A percentile compares a stretch with the other conserved stretches of the same genome.
phyloP scores from a whole-genome alignment of 2,113 vertebrate species.

The Hydrochoerus hydrochaeris region DNA sequence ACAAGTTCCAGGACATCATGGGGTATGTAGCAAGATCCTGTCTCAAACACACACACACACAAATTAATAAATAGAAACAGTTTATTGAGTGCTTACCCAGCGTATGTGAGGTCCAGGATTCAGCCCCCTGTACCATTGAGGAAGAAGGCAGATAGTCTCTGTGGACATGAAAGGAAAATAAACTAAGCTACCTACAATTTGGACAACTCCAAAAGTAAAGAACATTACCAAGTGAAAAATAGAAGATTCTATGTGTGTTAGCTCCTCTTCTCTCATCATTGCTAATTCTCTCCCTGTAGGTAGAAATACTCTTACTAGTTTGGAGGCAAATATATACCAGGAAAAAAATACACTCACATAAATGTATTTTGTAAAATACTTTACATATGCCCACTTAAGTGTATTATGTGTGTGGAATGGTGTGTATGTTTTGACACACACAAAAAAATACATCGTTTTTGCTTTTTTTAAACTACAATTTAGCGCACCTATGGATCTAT shows the following conservation, averaged over 20 bases:
- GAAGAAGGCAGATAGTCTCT: not conserved
- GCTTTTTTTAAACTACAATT: not conserved
- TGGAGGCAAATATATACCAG: not conserved
- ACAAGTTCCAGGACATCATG: too few relatives aligned
- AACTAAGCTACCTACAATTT: not conserved
- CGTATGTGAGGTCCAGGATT: not conserved
- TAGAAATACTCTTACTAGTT: not conserved
- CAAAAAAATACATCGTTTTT: not conserved
- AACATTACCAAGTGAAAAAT: not conserved
- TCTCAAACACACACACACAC: not conserved
- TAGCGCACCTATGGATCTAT: not conserved
- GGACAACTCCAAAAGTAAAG: not conserved
- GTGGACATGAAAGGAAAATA: not conserved
- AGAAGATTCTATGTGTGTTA: not conserved
- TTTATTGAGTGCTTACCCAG: not conserved
- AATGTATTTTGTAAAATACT: not conserved
- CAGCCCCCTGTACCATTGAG: not conserved
- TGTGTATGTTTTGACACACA: not conserved
- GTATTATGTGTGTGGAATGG: not conserved
- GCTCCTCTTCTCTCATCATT: not conserved
- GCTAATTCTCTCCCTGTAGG: not conserved
- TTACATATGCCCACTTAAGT: not conserved
- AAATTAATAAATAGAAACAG: not conserved
- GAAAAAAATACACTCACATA: not conserved
- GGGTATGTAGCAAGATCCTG: too few relatives aligned